Evolutionary conservation across 2,888 invertebrate genomes (phyloP), one percentile per base, ranked within the genome.

Genomic region (Amphiduros pacificus): DNA sequence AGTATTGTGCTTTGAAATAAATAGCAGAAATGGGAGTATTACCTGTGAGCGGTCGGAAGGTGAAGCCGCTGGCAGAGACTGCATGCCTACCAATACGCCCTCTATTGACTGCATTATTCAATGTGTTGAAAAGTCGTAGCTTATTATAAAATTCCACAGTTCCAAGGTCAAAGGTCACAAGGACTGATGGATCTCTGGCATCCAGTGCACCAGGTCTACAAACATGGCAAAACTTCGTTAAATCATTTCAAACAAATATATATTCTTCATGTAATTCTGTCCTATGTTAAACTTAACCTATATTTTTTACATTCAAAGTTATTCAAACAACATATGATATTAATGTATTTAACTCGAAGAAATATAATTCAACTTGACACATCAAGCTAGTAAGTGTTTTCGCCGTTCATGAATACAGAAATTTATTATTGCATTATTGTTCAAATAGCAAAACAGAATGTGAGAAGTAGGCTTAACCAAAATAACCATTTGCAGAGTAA

Each of bases 161-260:
- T 9, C 87, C 87, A 57, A 91, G 84, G 77, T 91, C 91, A 65
- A 90, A 79, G 0, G 89, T 89, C 26, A 89, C 89, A 65, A 77
- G 65, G 40, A 77, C 56, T n/a, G 74, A 73, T 17, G 62, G 65
- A 22, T 14, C n/a, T 26, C 27, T 40, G n/a, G 62, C 60, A 29
- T 62, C 65, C 9, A 53, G 44, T 14, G 50, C 48, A 27, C 75
- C 75, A 4, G 68, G 66, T 24, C 75, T 76, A 63, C 17, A 72
- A 67, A 54, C 9, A 61, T 26, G 56, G 44, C 32, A 59, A n/a
- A 61, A 24, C n/a, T 24, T 9, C 55, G 28, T 11, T 50, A n/a
- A 22, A 60, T 9, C 29, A 17, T 27, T 6, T 27, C 14, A n/a
- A 28, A 31, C 3, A 11, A 55, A 22, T 24, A 22, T 1, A 55